Percentiles rank a stretch among this genome's conserved stretches.
These are phyloP conservation scores for Hipparchia semele DNA, from an alignment of 2,888 invertebrate genomes.

Conservation along the genomic window DNA sequence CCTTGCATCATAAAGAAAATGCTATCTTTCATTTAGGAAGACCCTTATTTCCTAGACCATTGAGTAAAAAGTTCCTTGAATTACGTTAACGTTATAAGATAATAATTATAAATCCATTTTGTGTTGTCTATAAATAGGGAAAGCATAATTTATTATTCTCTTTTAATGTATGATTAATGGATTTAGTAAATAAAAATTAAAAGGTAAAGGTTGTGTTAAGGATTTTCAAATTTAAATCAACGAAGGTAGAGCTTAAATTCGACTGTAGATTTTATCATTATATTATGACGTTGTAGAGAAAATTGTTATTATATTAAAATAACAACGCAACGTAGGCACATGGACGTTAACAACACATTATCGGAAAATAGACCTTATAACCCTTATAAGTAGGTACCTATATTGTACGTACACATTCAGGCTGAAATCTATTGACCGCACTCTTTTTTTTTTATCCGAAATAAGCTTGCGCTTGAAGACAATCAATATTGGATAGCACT, in stretches of 20 bases:
- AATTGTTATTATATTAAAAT: too few relatives aligned
- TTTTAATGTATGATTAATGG: constrained; percentile 12
- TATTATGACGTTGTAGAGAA: too few relatives aligned
- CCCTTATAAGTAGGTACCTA: too few relatives aligned
- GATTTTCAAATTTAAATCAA: background rate
- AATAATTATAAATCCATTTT: constrained; percentile 8
- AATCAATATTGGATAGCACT: too few relatives aligned
- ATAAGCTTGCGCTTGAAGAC: too few relatives aligned
- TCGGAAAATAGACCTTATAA: too few relatives aligned
- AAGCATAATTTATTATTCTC: constrained; percentile 14
- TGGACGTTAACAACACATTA: too few relatives aligned
- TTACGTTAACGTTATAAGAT: background rate
- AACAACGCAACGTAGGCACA: too few relatives aligned
- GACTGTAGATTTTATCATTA: background rate
- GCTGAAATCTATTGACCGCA: too few relatives aligned
- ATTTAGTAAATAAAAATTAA: background rate
- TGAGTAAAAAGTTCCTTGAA: background rate
- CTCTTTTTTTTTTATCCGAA: too few relatives aligned
- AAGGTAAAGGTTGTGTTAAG: background rate
- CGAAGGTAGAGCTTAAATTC: background rate
- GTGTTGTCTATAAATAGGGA: constrained; percentile 11
- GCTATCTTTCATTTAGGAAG: background rate
- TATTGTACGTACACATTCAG: too few relatives aligned
- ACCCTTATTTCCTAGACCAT: background rate
- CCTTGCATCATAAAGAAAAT: background rate